Evolutionary conservation across 2,797 vertebrate species (phyloP).

Genomic region (Sylvilagus floridanus): DNA sequence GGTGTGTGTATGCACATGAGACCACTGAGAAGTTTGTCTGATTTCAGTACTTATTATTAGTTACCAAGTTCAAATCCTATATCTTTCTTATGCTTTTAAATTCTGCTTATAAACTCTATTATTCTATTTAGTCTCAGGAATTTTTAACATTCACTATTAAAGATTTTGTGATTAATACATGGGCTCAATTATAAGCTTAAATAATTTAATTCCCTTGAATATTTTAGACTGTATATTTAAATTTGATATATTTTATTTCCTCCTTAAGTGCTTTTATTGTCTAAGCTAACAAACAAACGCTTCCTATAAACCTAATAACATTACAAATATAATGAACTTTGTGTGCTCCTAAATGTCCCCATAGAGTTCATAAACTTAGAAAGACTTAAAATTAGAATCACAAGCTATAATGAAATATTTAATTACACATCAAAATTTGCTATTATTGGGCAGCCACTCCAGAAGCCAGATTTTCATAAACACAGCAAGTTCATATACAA

Average conservation of each 20-base stretch:
- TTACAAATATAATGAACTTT: constrained; percentile 24
- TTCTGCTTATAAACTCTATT: constrained; percentile 9
- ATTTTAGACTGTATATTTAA: constrained; percentile 27
- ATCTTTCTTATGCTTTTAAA: constrained; percentile 1
- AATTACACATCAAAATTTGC: constrained; percentile 60
- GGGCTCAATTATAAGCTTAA: constrained; percentile 18
- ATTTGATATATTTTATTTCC: constrained; percentile 27
- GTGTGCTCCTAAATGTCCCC: not conserved
- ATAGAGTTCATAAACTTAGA: constrained; percentile 2
- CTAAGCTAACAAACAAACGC: not conserved
- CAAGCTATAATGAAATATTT: constrained; percentile 14
- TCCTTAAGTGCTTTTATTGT: not conserved
- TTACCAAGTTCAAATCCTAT: not conserved
- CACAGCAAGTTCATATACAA: not conserved
- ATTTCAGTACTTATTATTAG: constrained; percentile 58
- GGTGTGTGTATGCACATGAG: not conserved
- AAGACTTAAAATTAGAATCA: constrained; percentile 33
- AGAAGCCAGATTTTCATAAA: constrained; percentile 19
- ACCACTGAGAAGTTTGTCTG: constrained; percentile 21
- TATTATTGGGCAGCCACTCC: not conserved
- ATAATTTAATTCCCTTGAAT: constrained; percentile 12
- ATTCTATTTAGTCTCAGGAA: constrained; percentile 9
- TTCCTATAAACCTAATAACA: constrained; percentile 26
- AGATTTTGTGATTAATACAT: constrained; percentile 25
- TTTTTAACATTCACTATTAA: constrained; percentile 17